Evolutionary conservation across 2,113 vertebrate genomes (phyloP), one percentile per base, ranked within the genome.

Genomic region (Petrocephalus zakoni): DNA sequence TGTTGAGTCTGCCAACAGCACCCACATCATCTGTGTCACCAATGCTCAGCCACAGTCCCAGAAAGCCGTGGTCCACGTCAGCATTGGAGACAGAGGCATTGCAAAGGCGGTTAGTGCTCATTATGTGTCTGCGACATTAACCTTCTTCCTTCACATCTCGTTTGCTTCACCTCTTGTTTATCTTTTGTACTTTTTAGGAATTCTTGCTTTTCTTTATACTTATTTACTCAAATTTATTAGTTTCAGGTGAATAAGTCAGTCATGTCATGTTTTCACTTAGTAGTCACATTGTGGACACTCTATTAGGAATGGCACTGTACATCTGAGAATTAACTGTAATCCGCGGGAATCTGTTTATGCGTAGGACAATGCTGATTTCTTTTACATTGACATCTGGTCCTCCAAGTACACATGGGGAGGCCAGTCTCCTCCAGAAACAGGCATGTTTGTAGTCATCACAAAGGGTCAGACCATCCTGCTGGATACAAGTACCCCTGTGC

Each of bases 331-430:
- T 72, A 89, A 51, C 25, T 1, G 2, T 2, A 10, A 4, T 22
- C 46, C 47, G 13, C 88, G 47, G 52, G 0, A 0, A 61, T 13
- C 46, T 34, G 34, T 89, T 0, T 58, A 11, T 81, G 87, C 25
- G 88, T 90, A 98, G 97, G 94, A 94, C 21, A 90, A 92, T 0
- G 93, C 96, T 29, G 92, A 95, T 75, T 98, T 97, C 93, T 94
- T 96, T 37, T 98, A 97, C 90, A 90, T 96, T 7, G 96, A 97
- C 15, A 90, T 94, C 49, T 98, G 97, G 97, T 98, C 97, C 0
- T 97, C 97, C 85, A 94, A n/a, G 87, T 96, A 94, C 91, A 97
- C 97, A 0, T 98, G 97, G 97, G 96, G 96, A 0, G 97, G 97
- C 2, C 90, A 92, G 6, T 82, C 94, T 10, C 96, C 96, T 0